Conservation (phyloP, 2,113 vertebrate genomes). For the Notothenia rossii region DNA sequence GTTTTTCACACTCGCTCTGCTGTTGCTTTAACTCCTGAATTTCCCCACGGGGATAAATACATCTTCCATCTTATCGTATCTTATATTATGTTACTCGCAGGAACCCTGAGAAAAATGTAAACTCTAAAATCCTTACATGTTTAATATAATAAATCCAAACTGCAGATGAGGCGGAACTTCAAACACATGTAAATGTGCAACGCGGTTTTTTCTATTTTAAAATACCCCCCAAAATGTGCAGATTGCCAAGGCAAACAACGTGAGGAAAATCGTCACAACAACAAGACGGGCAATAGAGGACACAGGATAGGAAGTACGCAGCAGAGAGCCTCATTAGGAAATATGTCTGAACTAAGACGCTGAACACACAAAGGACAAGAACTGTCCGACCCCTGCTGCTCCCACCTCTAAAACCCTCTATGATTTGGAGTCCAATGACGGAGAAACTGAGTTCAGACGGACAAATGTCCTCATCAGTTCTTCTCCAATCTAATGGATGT, state of each 20-base stretch:
- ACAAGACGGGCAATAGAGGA: conserved; percentile 21
- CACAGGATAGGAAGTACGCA: conserved; percentile 3
- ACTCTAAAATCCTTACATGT: neutral
- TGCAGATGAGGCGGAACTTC: neutral
- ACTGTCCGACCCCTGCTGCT: conserved; percentile 31
- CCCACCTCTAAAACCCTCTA: conserved; percentile 23
- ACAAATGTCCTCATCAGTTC: conserved; percentile 62
- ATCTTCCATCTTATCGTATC: too few species aligned
- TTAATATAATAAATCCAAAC: neutral
- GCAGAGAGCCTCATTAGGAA: conserved; percentile 28
- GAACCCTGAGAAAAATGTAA: neutral
- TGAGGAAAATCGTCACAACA: conserved; percentile 15
- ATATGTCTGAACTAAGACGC: neutral
- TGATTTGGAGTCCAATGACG: conserved; percentile 38
- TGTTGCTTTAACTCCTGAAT: too few species aligned
- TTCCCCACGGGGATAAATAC: too few species aligned
- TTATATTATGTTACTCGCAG: too few species aligned
- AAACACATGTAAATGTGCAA: neutral
- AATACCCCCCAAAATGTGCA: neutral
- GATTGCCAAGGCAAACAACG: neutral
- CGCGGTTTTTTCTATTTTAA: neutral
- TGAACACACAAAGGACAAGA: conserved; percentile 12
- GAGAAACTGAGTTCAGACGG: conserved; percentile 40
- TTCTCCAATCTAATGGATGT: conserved; percentile 52
- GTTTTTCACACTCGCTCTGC: too few species aligned